Evolutionary conservation across 2,113 vertebrate genomes (phyloP).

Genomic region (Callithrix jacchus): DNA sequence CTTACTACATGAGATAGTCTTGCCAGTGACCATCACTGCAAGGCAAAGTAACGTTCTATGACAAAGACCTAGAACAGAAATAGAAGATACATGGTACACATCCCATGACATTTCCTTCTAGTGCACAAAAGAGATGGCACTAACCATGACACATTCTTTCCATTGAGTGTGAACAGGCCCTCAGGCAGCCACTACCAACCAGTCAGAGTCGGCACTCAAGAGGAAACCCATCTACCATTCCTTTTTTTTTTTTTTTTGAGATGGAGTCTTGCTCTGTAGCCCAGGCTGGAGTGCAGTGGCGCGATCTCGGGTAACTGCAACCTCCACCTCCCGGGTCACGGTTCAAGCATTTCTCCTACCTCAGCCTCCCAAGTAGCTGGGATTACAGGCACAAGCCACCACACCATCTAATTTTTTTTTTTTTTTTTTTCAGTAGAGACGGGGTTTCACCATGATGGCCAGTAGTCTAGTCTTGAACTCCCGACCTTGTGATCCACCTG

Average conservation of each 20-base stretch:
- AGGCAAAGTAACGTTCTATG: conserved; percentile 5
- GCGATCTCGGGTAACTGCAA: no score
- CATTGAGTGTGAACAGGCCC: neutral
- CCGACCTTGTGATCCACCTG: no score
- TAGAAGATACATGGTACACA: neutral
- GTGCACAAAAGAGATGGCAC: neutral
- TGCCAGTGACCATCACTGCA: neutral
- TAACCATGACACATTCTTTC: neutral
- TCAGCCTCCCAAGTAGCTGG: no score
- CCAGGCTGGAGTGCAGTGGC: no score
- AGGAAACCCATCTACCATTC: neutral
- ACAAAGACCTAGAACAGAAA: conserved; percentile 12
- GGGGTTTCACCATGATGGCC: no score
- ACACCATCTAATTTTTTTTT: no score
- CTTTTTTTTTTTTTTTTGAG: neutral
- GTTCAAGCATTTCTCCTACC: no score
- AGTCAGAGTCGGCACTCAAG: neutral
- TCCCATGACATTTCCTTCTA: neutral
- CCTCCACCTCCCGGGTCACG: no score
- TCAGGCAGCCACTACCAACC: neutral
- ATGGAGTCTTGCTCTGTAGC: no score
- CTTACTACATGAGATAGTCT: neutral
- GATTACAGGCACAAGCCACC: no score
- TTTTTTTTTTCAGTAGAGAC: no score
- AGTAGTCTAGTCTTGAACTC: no score